Evolutionary conservation across 2,797 vertebrate genomes (phyloP).

Genomic region (Phrynocephalus vlangalii): DNA sequence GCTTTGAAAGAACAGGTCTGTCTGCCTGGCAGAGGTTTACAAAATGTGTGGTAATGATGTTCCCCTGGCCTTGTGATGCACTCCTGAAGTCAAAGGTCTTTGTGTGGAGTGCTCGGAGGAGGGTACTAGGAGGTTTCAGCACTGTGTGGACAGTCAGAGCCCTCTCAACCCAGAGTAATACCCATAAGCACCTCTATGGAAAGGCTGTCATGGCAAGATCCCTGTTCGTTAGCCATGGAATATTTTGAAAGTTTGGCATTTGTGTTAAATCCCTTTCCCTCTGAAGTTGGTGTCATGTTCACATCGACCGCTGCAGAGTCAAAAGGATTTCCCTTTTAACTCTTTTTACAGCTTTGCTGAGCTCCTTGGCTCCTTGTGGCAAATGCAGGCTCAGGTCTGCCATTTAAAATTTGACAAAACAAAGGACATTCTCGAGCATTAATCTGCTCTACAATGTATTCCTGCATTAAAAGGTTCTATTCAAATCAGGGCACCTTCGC

Average conservation of each 20-base stretch:
- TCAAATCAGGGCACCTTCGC: slow-evolving; percentile 41
- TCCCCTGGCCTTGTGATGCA: neutral
- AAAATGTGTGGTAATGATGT: neutral
- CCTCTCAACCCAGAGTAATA: neutral
- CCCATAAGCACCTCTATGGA: neutral
- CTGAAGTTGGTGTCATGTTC: neutral
- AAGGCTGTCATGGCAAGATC: neutral
- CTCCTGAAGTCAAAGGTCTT: too few species aligned
- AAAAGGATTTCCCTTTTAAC: slow-evolving; percentile 38
- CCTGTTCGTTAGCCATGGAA: slow-evolving; percentile 4
- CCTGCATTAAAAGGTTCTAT: slow-evolving; percentile 43
- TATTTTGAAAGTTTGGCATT: slow-evolving; percentile 14
- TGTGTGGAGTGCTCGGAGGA: neutral
- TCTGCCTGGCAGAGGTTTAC: neutral
- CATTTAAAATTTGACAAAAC: slow-evolving; percentile 52
- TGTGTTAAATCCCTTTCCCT: slow-evolving; percentile 2
- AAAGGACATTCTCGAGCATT: slow-evolving; percentile 34
- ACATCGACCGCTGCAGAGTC: slow-evolving; percentile 12
- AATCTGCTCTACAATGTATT: slow-evolving; percentile 45
- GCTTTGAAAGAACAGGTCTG: neutral
- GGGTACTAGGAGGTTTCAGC: neutral
- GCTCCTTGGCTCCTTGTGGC: slow-evolving; percentile 16
- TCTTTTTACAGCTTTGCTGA: slow-evolving; percentile 27
- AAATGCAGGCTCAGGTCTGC: slow-evolving; percentile 48
- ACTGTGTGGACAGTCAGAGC: neutral